Base-by-base conservation (phyloP, 2,888 invertebrate genomes). In the Dysmachus trigonus region DNA sequence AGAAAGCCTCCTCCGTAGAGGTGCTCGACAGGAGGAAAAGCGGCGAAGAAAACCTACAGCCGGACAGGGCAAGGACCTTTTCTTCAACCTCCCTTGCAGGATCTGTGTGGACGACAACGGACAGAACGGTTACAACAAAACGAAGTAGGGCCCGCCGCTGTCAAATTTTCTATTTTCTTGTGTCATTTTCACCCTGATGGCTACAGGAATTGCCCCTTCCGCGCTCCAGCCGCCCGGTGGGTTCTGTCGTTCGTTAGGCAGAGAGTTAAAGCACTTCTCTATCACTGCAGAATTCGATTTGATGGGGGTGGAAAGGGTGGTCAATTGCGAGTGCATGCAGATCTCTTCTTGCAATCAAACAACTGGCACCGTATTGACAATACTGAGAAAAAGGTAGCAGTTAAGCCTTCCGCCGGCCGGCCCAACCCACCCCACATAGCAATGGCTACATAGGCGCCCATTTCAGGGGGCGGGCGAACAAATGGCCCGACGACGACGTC, bases 31-130 rank as follows among this genome's bases (percentile, higher is more conserved):
- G 27, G 72, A 83, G 83, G 72, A 83, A 38, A 72, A 72, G 72
- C 72, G 27, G 72, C 72, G 27, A 72, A 83, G 83, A 72, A 71
- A 83, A 83, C 47, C 72, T 83, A 72, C 33, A 81, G 33, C 83
- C 83, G 83, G 84, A 83, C 73, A 87, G 86, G 86, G 87, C 86
- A 87, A 87, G 72, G 86, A 87, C 86, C 87, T 86, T 84, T 86
- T 87, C 81, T 81, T 81, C 31, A 53, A 51, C 81, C 76, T n/a
- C n/a, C 77, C 38, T n/a, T 22, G 35, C 27, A 62, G 53, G 53
- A 31, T 31, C 51, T 30, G 73, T 73, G 30, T 31, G 73, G 73
- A 77, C 38, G 73, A n/a, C n/a, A n/a, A n/a, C n/a, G n/a, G n/a
- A n/a, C n/a, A n/a, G n/a, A 13, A 76, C 35, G 33, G 38, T 33